Evolutionary conservation across 1,140 invertebrate species (phyloP).

Genomic region (Drosophila chauvacae): DNA sequence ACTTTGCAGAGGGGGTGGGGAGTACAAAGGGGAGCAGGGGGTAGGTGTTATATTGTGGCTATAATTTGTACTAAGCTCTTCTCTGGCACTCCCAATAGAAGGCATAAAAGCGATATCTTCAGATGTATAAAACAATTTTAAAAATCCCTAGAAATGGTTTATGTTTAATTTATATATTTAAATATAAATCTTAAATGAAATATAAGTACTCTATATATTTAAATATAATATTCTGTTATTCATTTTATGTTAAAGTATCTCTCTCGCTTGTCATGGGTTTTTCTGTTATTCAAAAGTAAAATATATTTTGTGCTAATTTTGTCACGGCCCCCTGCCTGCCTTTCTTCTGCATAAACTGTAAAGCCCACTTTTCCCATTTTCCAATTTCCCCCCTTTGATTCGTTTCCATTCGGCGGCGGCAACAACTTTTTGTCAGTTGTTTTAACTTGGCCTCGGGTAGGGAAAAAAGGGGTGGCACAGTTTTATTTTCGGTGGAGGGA

Average conservation of each 20-base stretch:
- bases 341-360: background rate
- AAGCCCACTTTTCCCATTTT: slow-evolving; percentile 18
- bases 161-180: background rate
- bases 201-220: background rate
- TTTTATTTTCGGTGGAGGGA: background rate
- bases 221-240: too few species aligned
- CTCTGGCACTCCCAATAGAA: too few species aligned
- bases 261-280: slow-evolving; percentile 6
- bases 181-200: background rate
- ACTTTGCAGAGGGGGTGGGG: background rate
- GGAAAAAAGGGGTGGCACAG: slow-evolving; percentile 24
- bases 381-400: slow-evolving; percentile 26
- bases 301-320: slow-evolving; percentile 79
- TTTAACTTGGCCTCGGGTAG: slow-evolving; percentile 67
- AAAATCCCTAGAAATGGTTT: background rate
- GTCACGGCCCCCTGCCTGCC: slow-evolving; percentile 36
- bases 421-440: slow-evolving; percentile 76
- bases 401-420: slow-evolving; percentile 51
- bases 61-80: slow-evolving; percentile 1
- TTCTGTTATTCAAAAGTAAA: slow-evolving; percentile 43
- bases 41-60: too few species aligned
- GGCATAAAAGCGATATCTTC: background rate
- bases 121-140: background rate
- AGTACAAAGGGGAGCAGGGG: background rate
- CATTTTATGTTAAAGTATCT: background rate